Base-by-base conservation (phyloP, 2,888 invertebrate species). In the Drosophila pegasa region DNA sequence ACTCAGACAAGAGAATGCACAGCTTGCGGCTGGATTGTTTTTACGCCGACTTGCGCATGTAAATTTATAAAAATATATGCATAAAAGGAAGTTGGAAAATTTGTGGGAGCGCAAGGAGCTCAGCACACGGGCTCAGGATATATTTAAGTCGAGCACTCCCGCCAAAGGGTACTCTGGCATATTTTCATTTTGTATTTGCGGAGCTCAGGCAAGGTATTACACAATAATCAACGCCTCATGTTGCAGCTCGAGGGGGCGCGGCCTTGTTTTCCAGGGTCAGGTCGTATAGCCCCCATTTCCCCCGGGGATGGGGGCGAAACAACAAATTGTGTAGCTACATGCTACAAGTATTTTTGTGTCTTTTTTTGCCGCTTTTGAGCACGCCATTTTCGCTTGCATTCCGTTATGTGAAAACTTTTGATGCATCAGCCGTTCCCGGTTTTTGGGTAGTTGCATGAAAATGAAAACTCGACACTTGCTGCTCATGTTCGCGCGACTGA, bases 181-280 rank as follows among this genome's bases (percentile, higher is more conserved):
- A 38, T 67, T 75, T 75, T 75, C 58, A 50, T 63, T 57, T 45
- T 45, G 48, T 45, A 47, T 50, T 48, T 43, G 25, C 27, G 35
- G 55, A 52, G 54, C 55, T 41, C 47, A 16, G 52, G 43, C 59
- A 62, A 67, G 62, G 62, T 55, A 74, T 59, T 43, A 52, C 43
- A 66, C 52, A 66, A 48, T 71, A 75, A 74, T 74, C 71, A 74
- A 63, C 71, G 59, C 67, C 61, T 20, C 58, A 12, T 60, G 59
- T 31, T 56, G 29, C 22, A 38, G 61, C 29, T 45, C 27, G 27
- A 29, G n/a, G 25, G 25, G 43, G 43, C 12, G 33, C 8, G 25
- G 45, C 45, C 43, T 38, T 38, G 45, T 27, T 58, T 60, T 56
- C 37, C 60, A 61, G 73, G 66, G 75, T 71, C 66, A 66, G 37